These are phyloP conservation scores for Chromis chromis DNA, from an alignment of 2,797 vertebrate genomes.

Conservation along the genomic window DNA sequence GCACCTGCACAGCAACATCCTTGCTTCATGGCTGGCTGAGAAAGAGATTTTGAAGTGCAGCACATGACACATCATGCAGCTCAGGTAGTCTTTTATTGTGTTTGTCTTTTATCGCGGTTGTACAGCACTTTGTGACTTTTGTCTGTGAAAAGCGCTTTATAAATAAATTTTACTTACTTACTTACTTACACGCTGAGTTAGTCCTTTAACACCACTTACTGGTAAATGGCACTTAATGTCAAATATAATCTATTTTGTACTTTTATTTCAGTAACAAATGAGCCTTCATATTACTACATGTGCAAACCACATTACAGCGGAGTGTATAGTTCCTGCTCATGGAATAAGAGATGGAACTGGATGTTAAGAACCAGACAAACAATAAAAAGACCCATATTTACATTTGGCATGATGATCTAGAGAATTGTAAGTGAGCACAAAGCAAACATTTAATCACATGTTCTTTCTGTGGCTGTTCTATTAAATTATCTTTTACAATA, in stretches of 20 bases:
- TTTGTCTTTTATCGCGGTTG: too few relatives aligned
- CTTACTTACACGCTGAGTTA: too few relatives aligned
- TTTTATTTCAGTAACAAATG: constrained; percentile 12
- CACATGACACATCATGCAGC: constrained; percentile 34
- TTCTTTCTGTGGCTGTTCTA: constrained; percentile 56
- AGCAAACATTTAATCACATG: constrained; percentile 49
- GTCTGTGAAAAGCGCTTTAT: too few relatives aligned
- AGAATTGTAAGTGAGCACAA: constrained; percentile 35
- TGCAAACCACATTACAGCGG: constrained; percentile 38
- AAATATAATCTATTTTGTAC: constrained; percentile 6
- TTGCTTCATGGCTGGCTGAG: neutral
- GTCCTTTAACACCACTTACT: constrained; percentile 33
- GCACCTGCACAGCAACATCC: constrained; percentile 35
- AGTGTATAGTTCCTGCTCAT: constrained; percentile 47
- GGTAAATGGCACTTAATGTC: constrained; percentile 12
- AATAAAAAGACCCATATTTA: neutral
- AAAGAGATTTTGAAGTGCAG: constrained; percentile 13
- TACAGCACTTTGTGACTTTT: too few relatives aligned
- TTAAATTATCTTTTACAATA: constrained; percentile 65
- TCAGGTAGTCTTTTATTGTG: too few relatives aligned
- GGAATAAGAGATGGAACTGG: constrained; percentile 41
- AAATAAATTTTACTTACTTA: too few relatives aligned
- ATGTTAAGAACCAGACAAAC: constrained; percentile 17
- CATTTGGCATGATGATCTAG: constrained; percentile 15
- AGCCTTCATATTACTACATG: constrained; percentile 24